Percentiles rank a stretch among this genome's conserved stretches.
phyloP scores from a whole-genome alignment of 2,888 invertebrate genomes.

The Scaptomyza reducta region DNA sequence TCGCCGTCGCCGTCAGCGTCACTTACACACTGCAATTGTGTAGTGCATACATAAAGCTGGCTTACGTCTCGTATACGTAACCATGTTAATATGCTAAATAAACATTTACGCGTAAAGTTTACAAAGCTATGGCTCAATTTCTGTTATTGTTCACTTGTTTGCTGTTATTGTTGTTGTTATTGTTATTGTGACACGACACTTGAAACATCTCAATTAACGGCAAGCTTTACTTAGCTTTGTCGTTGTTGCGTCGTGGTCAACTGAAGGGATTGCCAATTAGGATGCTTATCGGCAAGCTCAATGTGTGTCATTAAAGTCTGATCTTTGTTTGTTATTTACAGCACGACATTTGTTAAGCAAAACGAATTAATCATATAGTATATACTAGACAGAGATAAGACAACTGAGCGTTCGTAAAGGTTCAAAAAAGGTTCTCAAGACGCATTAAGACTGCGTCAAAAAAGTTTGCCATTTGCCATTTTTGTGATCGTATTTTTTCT shows the following conservation, averaged over 20 bases:
- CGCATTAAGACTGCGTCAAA: conserved; percentile 10
- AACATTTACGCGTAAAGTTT: conserved; percentile 15
- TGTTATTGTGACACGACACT: conserved; percentile 33
- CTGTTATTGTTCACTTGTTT: conserved; percentile 4
- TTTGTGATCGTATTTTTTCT: conserved; percentile 24
- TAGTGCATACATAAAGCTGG: conserved; percentile 22
- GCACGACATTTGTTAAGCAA: conserved; percentile 34
- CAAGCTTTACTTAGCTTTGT: conserved; percentile 28
- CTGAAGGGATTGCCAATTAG: conserved; percentile 47
- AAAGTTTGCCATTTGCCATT: conserved; percentile 4
- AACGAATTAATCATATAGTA: conserved; percentile 18
- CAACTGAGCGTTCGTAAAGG: too few relatives aligned
- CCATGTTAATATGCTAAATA: conserved; percentile 38
- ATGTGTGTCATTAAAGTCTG: conserved; percentile 24
- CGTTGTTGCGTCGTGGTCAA: conserved; percentile 4
- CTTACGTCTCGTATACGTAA: conserved; percentile 57
- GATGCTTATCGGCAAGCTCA: conserved; percentile 29
- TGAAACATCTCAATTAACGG: conserved; percentile 44
- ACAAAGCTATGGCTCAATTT: conserved; percentile 39
- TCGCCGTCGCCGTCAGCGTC: background rate
- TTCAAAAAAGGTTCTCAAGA: background rate
- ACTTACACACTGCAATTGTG: conserved; percentile 10
- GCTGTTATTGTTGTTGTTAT: conserved; percentile 6
- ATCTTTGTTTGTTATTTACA: conserved; percentile 6
- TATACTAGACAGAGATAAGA: conserved; percentile 4